phyloP scores from a whole-genome alignment of 2,888 invertebrate genomes.

The Hoplodrina blanda region DNA sequence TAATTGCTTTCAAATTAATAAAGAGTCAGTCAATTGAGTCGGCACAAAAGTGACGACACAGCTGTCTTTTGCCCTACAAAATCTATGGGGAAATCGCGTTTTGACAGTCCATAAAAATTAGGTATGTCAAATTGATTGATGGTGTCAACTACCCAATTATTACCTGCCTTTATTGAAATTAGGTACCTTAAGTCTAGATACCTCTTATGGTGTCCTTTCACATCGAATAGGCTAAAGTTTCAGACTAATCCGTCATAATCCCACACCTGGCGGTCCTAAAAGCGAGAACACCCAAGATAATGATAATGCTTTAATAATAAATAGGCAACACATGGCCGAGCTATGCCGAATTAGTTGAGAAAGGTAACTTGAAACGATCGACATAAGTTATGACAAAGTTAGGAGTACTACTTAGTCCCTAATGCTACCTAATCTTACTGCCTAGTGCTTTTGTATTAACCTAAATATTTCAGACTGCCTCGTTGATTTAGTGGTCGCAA shows the following conservation, averaged over 20 bases:
- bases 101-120: too few species aligned
- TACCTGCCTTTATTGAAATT: not conserved
- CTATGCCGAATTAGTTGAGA: not conserved
- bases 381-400: not conserved
- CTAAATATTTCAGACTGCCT: too few species aligned
- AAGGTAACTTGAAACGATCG: slow-evolving; percentile 2
- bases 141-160: not conserved
- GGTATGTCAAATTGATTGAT: too few species aligned
- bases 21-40: too few species aligned
- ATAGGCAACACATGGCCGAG: slow-evolving; percentile 5
- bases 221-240: slow-evolving; percentile 1
- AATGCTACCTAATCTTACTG: not conserved
- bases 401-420: not conserved
- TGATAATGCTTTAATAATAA: slow-evolving; percentile 6
- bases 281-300: not conserved
- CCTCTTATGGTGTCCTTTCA: not conserved
- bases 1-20: too few species aligned
- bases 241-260: not conserved
- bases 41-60: too few species aligned
- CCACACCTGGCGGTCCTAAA: slow-evolving; percentile 17
- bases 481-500: too few species aligned
- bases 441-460: not conserved
- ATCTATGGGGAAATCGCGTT: too few species aligned
- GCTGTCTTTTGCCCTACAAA: too few species aligned
- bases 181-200: too few species aligned